These are phyloP conservation scores for Notamacropus eugenii DNA, from an alignment of 2,797 vertebrate species.

Conservation along the genomic window DNA sequence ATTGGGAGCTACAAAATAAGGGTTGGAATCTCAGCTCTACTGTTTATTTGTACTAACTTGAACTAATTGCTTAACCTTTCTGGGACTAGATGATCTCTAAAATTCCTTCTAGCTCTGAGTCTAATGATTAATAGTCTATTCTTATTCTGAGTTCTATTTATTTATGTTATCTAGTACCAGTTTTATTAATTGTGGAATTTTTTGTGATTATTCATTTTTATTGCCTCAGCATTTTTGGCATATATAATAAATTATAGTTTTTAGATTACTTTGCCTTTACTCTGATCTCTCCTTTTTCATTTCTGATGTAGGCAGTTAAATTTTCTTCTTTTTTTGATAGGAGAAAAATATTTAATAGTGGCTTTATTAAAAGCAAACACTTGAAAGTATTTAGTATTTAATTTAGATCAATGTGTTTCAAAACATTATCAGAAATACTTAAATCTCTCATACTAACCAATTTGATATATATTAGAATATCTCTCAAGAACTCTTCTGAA, in stretches of 20 bases:
- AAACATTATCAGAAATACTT: slow-evolving; percentile 54
- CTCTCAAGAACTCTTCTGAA: slow-evolving; percentile 49
- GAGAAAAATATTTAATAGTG: slow-evolving; percentile 66
- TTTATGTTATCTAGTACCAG: not conserved
- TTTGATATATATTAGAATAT: slow-evolving; percentile 53
- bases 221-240: not conserved
- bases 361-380: slow-evolving; percentile 82
- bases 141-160: not conserved
- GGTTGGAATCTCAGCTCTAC: not conserved
- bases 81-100: not conserved
- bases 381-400: slow-evolving; percentile 65
- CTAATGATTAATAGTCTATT: not conserved
- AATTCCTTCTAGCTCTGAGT: not conserved
- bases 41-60: not conserved
- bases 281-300: not conserved
- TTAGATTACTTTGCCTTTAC: not conserved
- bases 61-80: not conserved
- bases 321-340: not conserved
- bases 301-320: not conserved
- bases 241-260: not conserved
- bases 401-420: slow-evolving; percentile 50
- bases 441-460: slow-evolving; percentile 47
- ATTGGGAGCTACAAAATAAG: not conserved
- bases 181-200: not conserved
- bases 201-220: not conserved